These are phyloP conservation scores for Lates calcarifer DNA, from an alignment of 2,113 vertebrate species.

Conservation along the genomic window DNA sequence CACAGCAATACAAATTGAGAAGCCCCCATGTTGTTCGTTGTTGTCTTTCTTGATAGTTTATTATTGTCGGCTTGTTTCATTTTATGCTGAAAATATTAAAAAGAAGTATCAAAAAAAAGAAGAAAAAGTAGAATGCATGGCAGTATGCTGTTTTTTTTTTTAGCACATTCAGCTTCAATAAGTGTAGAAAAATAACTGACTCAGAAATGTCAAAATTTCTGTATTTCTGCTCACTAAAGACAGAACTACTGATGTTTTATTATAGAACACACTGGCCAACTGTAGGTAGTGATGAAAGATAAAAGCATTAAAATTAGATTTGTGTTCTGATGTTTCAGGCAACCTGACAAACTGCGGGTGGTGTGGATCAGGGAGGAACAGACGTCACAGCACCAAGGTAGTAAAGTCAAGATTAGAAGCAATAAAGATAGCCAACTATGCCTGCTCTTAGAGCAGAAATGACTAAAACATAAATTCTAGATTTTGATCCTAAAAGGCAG, in stretches of 20 bases:
- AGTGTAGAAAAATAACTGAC: too few relatives aligned
- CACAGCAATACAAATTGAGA: too few relatives aligned
- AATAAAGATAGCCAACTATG: accelerated
- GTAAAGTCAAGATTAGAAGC: background rate
- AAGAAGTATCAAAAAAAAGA: too few relatives aligned
- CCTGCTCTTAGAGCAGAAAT: background rate
- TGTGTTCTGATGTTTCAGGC: conserved; percentile 82
- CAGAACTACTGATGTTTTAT: background rate
- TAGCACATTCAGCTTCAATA: too few relatives aligned
- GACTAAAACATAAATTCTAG: background rate
- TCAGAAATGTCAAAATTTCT: too few relatives aligned
- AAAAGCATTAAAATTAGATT: background rate
- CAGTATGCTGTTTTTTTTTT: too few relatives aligned
- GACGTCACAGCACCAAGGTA: conserved; percentile 91
- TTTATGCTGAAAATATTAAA: too few relatives aligned
- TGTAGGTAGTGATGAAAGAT: background rate
- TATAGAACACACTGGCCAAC: background rate
- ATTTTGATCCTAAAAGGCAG: background rate
- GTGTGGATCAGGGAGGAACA: conserved; percentile 91
- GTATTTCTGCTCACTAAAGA: too few relatives aligned
- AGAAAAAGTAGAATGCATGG: too few relatives aligned
- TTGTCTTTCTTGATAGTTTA: too few relatives aligned
- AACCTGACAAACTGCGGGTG: conserved; percentile 92
- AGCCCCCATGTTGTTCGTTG: too few relatives aligned
- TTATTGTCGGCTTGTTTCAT: too few relatives aligned